Conservation (phyloP, 2,888 invertebrate genomes). For the Caenorhabditis sp. region DNA sequence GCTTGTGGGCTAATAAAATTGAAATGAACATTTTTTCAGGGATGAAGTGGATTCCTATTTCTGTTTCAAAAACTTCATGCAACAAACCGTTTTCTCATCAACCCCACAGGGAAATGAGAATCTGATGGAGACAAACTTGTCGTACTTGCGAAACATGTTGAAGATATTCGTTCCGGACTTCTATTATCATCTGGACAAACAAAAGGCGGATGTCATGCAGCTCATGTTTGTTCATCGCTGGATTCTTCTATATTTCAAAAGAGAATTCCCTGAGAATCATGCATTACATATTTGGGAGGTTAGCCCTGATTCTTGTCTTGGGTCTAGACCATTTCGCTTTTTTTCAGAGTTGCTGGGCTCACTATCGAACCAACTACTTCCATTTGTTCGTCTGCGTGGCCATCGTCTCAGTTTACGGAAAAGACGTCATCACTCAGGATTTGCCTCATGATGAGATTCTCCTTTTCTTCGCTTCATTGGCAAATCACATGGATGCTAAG, state of each 20-base stretch:
- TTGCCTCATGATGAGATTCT: constrained; percentile 94
- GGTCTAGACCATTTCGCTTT: neutral
- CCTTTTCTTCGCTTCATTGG: constrained; percentile 93
- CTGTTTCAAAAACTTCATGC: constrained; percentile 82
- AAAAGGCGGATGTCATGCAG: constrained; percentile 86
- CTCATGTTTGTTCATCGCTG: constrained; percentile 94
- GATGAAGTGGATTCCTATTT: constrained; percentile 81
- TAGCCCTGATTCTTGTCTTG: no score
- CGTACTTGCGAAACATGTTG: constrained; percentile 89
- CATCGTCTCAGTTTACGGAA: constrained; percentile 89
- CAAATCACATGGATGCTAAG: constrained; percentile 97
- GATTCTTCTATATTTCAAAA: constrained; percentile 90
- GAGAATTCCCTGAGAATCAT: constrained; percentile 75
- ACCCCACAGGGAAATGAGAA: constrained; percentile 90
- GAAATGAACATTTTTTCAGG: no score
- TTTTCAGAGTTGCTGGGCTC: constrained; percentile 93
- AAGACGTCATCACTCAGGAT: constrained; percentile 89
- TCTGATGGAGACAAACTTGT: constrained; percentile 90
- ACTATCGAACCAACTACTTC: constrained; percentile 95
- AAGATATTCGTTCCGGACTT: constrained; percentile 92
- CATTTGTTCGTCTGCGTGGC: constrained; percentile 94
- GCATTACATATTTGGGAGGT: constrained; percentile 78
- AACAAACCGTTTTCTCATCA: constrained; percentile 90
- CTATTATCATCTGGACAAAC: constrained; percentile 87
- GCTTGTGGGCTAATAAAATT: no score